Evolutionary conservation across 2,797 vertebrate species (phyloP), one percentile per base, ranked within the genome.

Genomic region (Mycteria americana): DNA sequence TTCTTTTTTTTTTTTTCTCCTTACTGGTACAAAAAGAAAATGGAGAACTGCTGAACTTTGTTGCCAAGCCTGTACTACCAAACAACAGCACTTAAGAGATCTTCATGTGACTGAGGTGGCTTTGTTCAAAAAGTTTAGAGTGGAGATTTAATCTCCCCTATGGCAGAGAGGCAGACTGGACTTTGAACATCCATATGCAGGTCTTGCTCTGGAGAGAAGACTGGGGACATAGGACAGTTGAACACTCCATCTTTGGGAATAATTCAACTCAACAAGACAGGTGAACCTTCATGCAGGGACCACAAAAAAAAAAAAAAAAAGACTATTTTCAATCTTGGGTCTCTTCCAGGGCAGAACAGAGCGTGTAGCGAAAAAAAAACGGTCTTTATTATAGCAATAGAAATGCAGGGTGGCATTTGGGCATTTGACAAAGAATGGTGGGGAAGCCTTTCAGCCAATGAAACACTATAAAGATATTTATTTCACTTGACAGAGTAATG

Each of bases 401-500:
- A 91, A 92, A 91, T 23, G 48, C 31, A 83, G 53, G 18, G 39
- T 51, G 31, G 57, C 54, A 81, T 72, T 48, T 64, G 45, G 45
- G 24, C 19, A 50, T 88, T 78, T 3, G 2, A 78, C 18, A 64
- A 64, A 73, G 77, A 86, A 67, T 0, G 3, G 68, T 24, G 30
- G 88, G 60, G 64, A 89, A 62, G 39, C 27, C 78, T 92, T 75
- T n/a, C 78, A 89, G 60, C 13, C 89, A 88, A 22, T 2, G 3
- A 37, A 79, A 76, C 8, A 12, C 21, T 77, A 17, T 5, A 15
- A 68, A 72, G 23, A 41, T 12, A 88, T 92, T 85, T 89, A 79
- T 88, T 85, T 79, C 81, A 77, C 43, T 63, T 83, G 54, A 84
- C 50, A 89, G 63, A 79, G 25, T 62, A 88, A 88, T 57, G 80